A percentile compares a stretch with the other conserved stretches of the same genome.
phyloP scores from a whole-genome alignment of 2,797 vertebrate genomes.

The Acanthis flammea region DNA sequence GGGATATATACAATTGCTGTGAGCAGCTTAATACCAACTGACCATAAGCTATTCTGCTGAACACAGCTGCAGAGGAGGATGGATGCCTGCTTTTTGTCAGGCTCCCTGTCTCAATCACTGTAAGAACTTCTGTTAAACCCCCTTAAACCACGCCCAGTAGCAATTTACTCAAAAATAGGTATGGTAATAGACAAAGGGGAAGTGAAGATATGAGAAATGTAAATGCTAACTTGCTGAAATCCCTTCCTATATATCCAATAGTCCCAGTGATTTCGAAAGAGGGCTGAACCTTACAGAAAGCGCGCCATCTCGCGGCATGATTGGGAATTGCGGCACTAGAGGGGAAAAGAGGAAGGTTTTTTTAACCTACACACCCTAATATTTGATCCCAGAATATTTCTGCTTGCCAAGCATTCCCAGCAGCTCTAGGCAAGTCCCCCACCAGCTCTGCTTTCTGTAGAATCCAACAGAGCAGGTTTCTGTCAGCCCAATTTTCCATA shows the following conservation, averaged over 20 bases:
- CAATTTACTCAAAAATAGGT: neutral
- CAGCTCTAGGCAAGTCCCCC: neutral
- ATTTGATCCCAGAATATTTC: neutral
- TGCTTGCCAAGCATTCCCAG: neutral
- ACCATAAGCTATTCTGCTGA: neutral
- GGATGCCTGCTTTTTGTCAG: neutral
- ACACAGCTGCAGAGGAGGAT: neutral
- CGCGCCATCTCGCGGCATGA: neutral
- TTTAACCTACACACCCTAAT: neutral
- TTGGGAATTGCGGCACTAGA: rapidly evolving
- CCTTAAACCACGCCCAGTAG: neutral
- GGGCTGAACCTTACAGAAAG: neutral
- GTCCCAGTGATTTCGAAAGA: neutral
- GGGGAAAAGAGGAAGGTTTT: neutral
- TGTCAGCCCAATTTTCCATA: neutral
- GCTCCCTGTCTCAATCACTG: neutral
- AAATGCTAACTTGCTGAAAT: neutral
- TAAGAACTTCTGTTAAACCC: neutral
- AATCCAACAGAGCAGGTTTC: neutral
- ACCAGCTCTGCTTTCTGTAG: neutral
- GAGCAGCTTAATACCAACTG: neutral
- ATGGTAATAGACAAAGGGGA: neutral
- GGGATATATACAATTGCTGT: neutral
- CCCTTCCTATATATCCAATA: rapidly evolving
- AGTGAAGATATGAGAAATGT: neutral